Evolutionary conservation across 2,888 invertebrate genomes (phyloP).

Genomic region (Prosopocoilus inquinatus): DNA sequence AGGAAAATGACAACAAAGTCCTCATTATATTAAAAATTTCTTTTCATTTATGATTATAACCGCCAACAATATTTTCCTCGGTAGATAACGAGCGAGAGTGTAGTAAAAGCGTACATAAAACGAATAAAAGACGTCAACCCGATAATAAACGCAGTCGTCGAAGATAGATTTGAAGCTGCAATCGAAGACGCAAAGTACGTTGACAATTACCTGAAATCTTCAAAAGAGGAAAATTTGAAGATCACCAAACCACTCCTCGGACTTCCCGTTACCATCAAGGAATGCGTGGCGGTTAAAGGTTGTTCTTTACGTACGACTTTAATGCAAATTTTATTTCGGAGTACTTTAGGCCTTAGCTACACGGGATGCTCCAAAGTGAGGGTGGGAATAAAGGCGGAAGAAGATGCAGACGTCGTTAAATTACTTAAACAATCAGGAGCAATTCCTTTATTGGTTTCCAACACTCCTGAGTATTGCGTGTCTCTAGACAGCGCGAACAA

Average conservation of each 20-base stretch:
- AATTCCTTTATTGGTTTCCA: constrained; percentile 78
- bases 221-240: constrained; percentile 54
- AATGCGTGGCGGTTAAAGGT: constrained; percentile 75
- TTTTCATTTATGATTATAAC: background rate
- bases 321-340: background rate
- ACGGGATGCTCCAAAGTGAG: constrained; percentile 41
- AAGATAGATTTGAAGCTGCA: constrained; percentile 73
- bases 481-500: constrained; percentile 84
- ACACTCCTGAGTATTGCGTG: constrained; percentile 84
- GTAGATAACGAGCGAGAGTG: constrained; percentile 20
- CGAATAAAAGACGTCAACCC: constrained; percentile 78
- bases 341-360: constrained; percentile 52
- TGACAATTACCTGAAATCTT: constrained; percentile 61
- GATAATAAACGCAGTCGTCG: constrained; percentile 75
- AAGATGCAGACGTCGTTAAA: constrained; percentile 68
- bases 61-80: background rate
- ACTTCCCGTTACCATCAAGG: constrained; percentile 83
- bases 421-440: constrained; percentile 69
- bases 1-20: too few relatives aligned
- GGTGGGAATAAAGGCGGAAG: constrained; percentile 51
- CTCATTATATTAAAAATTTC: background rate
- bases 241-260: constrained; percentile 74
- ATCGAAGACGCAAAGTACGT: constrained; percentile 70
- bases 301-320: constrained; percentile 34
- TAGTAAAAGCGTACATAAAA: constrained; percentile 70